A percentile compares a stretch with the other conserved stretches of the same genome.
Evolutionary conservation across 2,888 invertebrate species (phyloP).

Genomic region (Plebejus argus): DNA sequence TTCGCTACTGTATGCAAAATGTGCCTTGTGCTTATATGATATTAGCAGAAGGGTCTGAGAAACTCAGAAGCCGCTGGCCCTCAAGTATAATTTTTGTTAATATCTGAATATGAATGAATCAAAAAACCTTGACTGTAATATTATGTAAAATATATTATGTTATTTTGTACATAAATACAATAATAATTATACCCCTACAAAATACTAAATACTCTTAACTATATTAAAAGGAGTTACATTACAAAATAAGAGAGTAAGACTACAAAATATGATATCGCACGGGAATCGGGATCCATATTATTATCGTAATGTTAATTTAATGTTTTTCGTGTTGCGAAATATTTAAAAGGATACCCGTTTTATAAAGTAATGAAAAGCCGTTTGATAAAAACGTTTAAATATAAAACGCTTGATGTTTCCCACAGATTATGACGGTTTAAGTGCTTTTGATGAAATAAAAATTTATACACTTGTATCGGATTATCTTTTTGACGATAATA

Average conservation of each 20-base stretch:
- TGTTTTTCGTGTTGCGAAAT: slow-evolving; percentile 11
- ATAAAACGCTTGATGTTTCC: slow-evolving; percentile 13
- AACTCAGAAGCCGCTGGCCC: too few species aligned
- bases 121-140: too few species aligned
- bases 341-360: slow-evolving; percentile 16
- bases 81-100: too few species aligned
- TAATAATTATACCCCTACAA: too few species aligned
- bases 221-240: not conserved
- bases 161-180: too few species aligned
- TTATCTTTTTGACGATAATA: slow-evolving; percentile 3
- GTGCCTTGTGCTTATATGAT: too few species aligned
- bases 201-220: too few species aligned
- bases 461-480: not conserved
- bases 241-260: not conserved
- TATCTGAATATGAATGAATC: too few species aligned
- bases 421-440: slow-evolving; percentile 14
- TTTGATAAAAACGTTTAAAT: slow-evolving; percentile 21
- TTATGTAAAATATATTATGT: too few species aligned
- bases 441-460: slow-evolving; percentile 25
- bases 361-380: slow-evolving; percentile 5
- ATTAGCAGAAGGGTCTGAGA: too few species aligned
- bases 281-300: too few species aligned
- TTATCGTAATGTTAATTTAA: slow-evolving; percentile 2
- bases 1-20: too few species aligned
- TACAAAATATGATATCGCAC: not conserved